phyloP scores from a whole-genome alignment of 2,113 vertebrate species.

The Hipposideros armiger region DNA sequence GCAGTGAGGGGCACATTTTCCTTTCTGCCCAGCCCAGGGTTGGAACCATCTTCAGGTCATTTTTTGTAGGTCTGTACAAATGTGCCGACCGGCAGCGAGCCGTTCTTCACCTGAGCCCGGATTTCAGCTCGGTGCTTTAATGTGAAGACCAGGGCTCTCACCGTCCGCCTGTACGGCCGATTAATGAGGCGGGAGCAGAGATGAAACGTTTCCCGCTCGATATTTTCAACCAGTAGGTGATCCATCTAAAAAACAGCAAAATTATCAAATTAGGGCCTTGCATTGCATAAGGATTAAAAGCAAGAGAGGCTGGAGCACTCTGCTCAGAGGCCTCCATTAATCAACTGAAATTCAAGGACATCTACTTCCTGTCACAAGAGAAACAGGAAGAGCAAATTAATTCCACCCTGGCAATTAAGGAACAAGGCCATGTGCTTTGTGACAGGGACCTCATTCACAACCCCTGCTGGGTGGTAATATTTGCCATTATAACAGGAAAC shows the following conservation, averaged over 20 bases:
- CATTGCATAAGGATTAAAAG: conserved; percentile 87
- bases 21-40: conserved; percentile 38
- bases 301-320: conserved; percentile 83
- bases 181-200: conserved; percentile 94
- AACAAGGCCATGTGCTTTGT: conserved; percentile 87
- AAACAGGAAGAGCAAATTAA: conserved; percentile 91
- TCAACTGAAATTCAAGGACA: conserved; percentile 88
- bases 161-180: conserved; percentile 92
- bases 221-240: conserved; percentile 95
- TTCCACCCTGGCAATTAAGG: conserved; percentile 89
- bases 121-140: conserved; percentile 94
- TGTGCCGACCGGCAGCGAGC: conserved; percentile 86
- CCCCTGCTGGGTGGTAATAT: conserved; percentile 88
- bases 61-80: conserved; percentile 95
- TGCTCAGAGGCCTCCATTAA: conserved; percentile 87
- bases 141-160: conserved; percentile 95
- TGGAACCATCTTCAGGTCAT: conserved; percentile 82
- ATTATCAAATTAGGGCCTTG: conserved; percentile 89
- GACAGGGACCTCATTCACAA: conserved; percentile 85
- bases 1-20: conserved; percentile 48
- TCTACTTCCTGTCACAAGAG: conserved; percentile 87
- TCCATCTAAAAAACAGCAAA: conserved; percentile 92
- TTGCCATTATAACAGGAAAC: conserved; percentile 89
- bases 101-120: conserved; percentile 90
- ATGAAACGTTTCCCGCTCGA: conserved; percentile 97